These are phyloP conservation scores for Stenodera caucasica DNA, from an alignment of 2,888 invertebrate species.

Conservation along the genomic window DNA sequence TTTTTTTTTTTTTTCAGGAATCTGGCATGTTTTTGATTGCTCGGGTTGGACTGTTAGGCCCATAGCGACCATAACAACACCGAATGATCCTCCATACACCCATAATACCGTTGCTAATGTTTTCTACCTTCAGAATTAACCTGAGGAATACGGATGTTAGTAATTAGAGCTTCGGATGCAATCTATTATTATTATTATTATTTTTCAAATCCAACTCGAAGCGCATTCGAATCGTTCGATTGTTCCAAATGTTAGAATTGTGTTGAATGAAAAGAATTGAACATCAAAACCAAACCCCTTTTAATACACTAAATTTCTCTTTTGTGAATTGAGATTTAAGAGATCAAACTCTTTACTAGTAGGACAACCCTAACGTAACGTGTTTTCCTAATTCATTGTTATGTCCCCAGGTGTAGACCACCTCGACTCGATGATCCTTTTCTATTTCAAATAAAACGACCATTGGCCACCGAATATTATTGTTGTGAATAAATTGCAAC, in stretches of 20 bases:
- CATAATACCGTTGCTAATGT: conserved; percentile 70
- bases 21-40: conserved; percentile 59
- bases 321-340: conserved; percentile 42
- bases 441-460: not conserved
- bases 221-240: conserved; percentile 36
- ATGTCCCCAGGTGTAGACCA: conserved; percentile 6
- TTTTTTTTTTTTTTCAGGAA: conserved; percentile 51
- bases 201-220: conserved; percentile 36
- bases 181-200: no score
- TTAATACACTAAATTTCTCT: conserved; percentile 32
- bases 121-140: conserved; percentile 54
- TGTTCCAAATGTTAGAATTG: conserved; percentile 24
- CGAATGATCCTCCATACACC: conserved; percentile 71
- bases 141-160: conserved; percentile 57
- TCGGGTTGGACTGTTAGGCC: conserved; percentile 64
- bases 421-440: not conserved
- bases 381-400: conserved; percentile 18
- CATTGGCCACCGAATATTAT: not conserved
- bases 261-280: not conserved
- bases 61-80: conserved; percentile 66
- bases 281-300: conserved; percentile 19
- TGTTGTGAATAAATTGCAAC: not conserved
- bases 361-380: conserved; percentile 18
- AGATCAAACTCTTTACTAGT: conserved; percentile 32
- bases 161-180: conserved; percentile 62